Evolutionary conservation across 2,888 invertebrate species (phyloP), one percentile per base, ranked within the genome.

Genomic region (Hydrotaea diabolus): DNA sequence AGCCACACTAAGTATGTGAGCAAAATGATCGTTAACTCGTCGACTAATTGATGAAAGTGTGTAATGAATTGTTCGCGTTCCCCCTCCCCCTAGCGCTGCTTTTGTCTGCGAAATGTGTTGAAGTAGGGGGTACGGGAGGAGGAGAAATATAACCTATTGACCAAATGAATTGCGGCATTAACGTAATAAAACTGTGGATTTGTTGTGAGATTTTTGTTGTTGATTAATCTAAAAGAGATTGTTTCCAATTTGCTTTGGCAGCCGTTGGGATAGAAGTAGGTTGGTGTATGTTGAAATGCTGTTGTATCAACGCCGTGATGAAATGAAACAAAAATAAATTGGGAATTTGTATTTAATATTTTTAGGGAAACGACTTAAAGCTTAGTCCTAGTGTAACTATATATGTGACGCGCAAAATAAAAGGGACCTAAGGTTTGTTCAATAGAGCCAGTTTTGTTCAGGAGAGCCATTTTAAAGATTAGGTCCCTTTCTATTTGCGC

Each of bases 21-120:
- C n/a, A n/a, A n/a, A n/a, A 57, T 57, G 46, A 46, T 46, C 69
- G 21, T 43, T 69, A 46, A 69, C 17, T 11, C 19, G 9, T n/a
- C 19, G 21, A 69, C 43, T 46, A 69, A 69, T 46, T 21, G 69
- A 69, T 69, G 69, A 69, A 46, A 69, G 69, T 15, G 15, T 23
- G 59, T 23, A 59, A 59, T 59, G 59, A 59, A 23, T 59, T 26
- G 15, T 23, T 4, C 4, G 43, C 5, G n/a, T 49, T n/a, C 49
- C n/a, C n/a, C 36, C 26, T 26, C 15, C 19, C 7, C 26, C 43
- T 66, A 36, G 23, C 62, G 36, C 36, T 36, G 17, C 4, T 17
- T 39, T 66, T 55, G 55, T 19, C 9, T 43, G 43, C 43, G 43
- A 66, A 66, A 43, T 66, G 66, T 31, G n/a, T n/a, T n/a, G n/a